These are phyloP conservation scores for Astreopora myriophthalma DNA, from an alignment of 64 coral and sea anemone species.

Conservation along the genomic window DNA sequence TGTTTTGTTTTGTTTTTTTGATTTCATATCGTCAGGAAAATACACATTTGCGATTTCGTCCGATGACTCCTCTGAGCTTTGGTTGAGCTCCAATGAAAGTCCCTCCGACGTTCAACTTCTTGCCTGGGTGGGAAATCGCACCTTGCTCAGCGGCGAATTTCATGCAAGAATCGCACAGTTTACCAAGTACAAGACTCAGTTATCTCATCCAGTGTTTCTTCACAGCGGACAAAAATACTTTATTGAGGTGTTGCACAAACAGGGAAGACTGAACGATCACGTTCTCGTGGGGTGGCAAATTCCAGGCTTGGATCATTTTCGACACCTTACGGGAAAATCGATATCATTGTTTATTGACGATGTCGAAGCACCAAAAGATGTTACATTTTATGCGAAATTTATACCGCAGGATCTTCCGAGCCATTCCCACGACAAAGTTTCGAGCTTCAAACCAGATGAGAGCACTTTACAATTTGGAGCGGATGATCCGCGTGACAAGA, in stretches of 20 bases:
- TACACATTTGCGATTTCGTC: conserved; percentile 92
- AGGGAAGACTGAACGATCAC: conserved; percentile 70
- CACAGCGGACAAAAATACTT: conserved; percentile 80
- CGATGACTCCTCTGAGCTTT: conserved; percentile 95
- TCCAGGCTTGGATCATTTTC: conserved; percentile 62
- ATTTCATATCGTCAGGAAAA: conserved; percentile 54
- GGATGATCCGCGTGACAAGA: conserved; percentile 40
- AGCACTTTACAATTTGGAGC: conserved; percentile 66
- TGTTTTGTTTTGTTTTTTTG: too few relatives aligned
- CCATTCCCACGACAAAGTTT: conserved; percentile 57
- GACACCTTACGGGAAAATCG: conserved; percentile 76
- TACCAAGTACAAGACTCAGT: conserved; percentile 84
- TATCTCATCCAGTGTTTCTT: conserved; percentile 80
- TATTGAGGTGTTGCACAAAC: conserved; percentile 94
- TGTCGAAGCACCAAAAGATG: conserved; percentile 49
- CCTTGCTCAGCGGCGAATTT: conserved; percentile 49
- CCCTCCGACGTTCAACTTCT: conserved; percentile 67
- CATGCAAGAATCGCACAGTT: conserved; percentile 72
- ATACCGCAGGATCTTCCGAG: conserved; percentile 86
- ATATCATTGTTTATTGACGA: conserved; percentile 87
- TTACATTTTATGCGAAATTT: conserved; percentile 73
- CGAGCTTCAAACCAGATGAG: conserved; percentile 44
- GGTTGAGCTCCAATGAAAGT: conserved; percentile 80
- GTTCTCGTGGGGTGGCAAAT: conserved; percentile 95
- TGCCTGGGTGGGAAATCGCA: conserved; percentile 91